phyloP scores from a whole-genome alignment of 64 coral and sea anemone species.

The Exaiptasia diaphana region DNA sequence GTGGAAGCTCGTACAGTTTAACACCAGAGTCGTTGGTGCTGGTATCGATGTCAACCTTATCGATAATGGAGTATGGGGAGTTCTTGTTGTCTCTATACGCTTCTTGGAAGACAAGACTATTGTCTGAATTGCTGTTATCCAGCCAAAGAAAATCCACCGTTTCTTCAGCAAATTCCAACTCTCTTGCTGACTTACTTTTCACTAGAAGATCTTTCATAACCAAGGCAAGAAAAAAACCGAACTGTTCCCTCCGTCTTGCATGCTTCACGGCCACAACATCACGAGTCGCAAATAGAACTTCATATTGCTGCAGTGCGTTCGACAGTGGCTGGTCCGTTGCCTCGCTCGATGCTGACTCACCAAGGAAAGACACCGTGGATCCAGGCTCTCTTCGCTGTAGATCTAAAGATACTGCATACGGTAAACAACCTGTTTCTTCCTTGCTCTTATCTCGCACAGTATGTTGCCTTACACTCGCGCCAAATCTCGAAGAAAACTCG shows the following conservation, averaged over 20 bases:
- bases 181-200: constrained; percentile 21
- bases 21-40: constrained; percentile 32
- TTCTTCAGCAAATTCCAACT: constrained; percentile 53
- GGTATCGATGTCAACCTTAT: constrained; percentile 43
- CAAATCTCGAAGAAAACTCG: constrained; percentile 20
- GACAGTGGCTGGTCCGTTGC: neutral
- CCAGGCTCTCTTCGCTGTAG: neutral
- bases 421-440: constrained; percentile 8
- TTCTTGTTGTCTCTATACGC: constrained; percentile 54
- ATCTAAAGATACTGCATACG: neutral
- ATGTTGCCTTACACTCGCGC: constrained; percentile 3
- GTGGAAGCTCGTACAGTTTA: constrained; percentile 49
- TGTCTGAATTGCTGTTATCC: constrained; percentile 43
- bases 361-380: neutral
- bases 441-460: constrained; percentile 12
- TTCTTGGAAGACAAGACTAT: constrained; percentile 37
- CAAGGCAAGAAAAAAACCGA: neutral
- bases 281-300: constrained; percentile 8
- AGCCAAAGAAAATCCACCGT: constrained; percentile 53
- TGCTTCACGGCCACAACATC: constrained; percentile 46
- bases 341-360: neutral
- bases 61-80: constrained; percentile 50
- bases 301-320: neutral
- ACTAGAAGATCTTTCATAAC: constrained; percentile 31
- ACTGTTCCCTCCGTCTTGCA: constrained; percentile 14